A percentile compares a stretch with the other conserved stretches of the same genome.
Conservation (phyloP, 2,888 invertebrate genomes). For the Meiosimyza decipiens region DNA sequence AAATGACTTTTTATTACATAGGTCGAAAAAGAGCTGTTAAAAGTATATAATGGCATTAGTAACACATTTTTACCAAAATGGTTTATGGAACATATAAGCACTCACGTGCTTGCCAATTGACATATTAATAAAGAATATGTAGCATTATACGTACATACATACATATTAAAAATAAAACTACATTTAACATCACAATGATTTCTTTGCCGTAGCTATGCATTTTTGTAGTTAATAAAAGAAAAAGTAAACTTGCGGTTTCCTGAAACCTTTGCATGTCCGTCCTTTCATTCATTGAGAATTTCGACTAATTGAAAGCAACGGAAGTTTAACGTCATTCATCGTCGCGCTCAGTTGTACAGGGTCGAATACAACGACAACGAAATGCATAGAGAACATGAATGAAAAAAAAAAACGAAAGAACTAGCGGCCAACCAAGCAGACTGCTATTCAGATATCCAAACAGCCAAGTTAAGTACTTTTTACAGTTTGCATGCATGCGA, state of each 20-base stretch:
- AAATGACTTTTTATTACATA: no score
- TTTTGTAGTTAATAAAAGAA: not conserved
- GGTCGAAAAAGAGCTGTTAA: no score
- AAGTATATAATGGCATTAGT: no score
- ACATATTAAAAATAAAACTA: constrained; percentile 14
- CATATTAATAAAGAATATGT: no score
- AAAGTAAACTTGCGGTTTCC: constrained; percentile 2
- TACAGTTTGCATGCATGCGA: no score
- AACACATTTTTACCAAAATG: no score
- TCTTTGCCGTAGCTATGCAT: constrained; percentile 1
- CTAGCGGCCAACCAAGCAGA: no score
- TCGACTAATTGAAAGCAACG: not conserved
- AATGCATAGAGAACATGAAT: not conserved
- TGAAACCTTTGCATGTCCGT: constrained; percentile 14
- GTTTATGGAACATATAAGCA: no score
- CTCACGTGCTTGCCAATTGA: no score
- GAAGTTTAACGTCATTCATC: constrained; percentile 22
- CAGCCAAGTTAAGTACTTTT: no score
- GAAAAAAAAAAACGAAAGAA: not conserved
- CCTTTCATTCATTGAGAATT: constrained; percentile 7
- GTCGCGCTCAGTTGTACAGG: no score
- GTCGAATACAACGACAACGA: not conserved
- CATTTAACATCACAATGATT: constrained; percentile 4
- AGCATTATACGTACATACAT: not conserved
- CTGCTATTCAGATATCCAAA: no score